Percentiles rank a stretch among this genome's conserved stretches.
Evolutionary conservation across 2,888 invertebrate genomes (phyloP).

Genomic region (Pammene fasciana): DNA sequence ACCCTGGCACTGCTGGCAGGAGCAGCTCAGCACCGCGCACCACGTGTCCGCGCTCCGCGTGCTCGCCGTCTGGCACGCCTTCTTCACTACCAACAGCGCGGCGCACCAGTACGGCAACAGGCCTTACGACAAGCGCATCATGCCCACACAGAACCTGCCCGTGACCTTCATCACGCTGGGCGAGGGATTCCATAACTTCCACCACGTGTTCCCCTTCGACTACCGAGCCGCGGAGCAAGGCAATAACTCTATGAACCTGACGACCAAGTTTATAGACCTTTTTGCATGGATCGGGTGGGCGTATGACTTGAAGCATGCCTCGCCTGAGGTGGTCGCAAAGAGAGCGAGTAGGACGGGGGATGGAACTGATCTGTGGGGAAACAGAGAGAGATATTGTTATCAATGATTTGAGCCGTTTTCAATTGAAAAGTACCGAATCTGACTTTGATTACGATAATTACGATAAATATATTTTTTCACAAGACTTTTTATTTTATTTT

Average conservation of each 20-base stretch:
- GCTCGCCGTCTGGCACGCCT: not conserved
- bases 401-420: not conserved
- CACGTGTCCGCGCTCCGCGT: conserved; percentile 8
- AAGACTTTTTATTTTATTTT: too few relatives aligned
- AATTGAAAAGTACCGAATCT: too few relatives aligned
- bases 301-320: conserved; percentile 13
- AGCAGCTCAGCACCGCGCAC: not conserved
- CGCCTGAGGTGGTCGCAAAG: not conserved
- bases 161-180: not conserved
- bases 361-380: conserved; percentile 24
- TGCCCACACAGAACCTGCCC: not conserved
- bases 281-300: conserved; percentile 22
- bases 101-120: conserved; percentile 7
- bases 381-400: not conserved
- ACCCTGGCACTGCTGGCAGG: conserved; percentile 7
- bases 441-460: too few relatives aligned
- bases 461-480: too few relatives aligned
- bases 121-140: conserved; percentile 11
- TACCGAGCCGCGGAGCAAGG: conserved; percentile 14
- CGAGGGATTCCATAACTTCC: conserved; percentile 26
- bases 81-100: conserved; percentile 17
- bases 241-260: not conserved
- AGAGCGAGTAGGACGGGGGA: conserved; percentile 12
- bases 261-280: conserved; percentile 17
- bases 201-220: conserved; percentile 30